These are phyloP conservation scores for Lamproptera curius DNA, from an alignment of 2,888 invertebrate genomes.

Conservation along the genomic window DNA sequence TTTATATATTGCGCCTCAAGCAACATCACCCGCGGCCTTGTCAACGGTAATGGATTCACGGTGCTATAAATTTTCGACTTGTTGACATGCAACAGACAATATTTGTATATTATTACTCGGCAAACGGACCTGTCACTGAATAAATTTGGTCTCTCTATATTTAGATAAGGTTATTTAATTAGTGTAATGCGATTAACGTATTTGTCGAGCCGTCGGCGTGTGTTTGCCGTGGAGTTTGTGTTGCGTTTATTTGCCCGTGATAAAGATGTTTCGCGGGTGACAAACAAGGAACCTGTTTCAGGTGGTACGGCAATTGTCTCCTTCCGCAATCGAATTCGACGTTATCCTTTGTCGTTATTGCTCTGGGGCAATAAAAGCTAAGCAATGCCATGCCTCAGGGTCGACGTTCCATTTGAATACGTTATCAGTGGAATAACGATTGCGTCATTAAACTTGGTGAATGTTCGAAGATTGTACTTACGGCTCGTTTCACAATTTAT, in stretches of 20 bases:
- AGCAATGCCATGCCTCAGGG: conserved; percentile 5
- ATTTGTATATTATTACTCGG: conserved; percentile 62
- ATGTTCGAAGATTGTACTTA: too few relatives aligned
- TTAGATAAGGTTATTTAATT: conserved; percentile 68
- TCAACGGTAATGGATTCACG: conserved; percentile 43
- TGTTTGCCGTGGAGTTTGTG: conserved; percentile 40
- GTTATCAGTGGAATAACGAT: background rate
- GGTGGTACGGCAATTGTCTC: conserved; percentile 29
- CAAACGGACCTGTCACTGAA: conserved; percentile 59
- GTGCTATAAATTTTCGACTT: conserved; percentile 59
- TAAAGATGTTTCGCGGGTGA: conserved; percentile 44
- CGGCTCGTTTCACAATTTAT: too few relatives aligned
- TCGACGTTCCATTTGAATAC: background rate
- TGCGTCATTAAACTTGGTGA: background rate
- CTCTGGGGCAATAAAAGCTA: conserved; percentile 4
- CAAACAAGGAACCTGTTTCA: conserved; percentile 42
- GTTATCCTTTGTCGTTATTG: conserved; percentile 14
- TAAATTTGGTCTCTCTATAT: conserved; percentile 60
- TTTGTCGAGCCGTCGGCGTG: conserved; percentile 48
- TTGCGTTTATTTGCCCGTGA: conserved; percentile 40
- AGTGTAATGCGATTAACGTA: conserved; percentile 52
- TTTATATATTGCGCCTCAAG: conserved; percentile 26
- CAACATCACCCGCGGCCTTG: conserved; percentile 30
- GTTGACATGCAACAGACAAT: conserved; percentile 56
- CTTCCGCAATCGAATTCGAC: conserved; percentile 29